Evolutionary conservation across 2,797 vertebrate genomes (phyloP), one percentile per base, ranked within the genome.

Genomic region (Paedocypris micromegethes): DNA sequence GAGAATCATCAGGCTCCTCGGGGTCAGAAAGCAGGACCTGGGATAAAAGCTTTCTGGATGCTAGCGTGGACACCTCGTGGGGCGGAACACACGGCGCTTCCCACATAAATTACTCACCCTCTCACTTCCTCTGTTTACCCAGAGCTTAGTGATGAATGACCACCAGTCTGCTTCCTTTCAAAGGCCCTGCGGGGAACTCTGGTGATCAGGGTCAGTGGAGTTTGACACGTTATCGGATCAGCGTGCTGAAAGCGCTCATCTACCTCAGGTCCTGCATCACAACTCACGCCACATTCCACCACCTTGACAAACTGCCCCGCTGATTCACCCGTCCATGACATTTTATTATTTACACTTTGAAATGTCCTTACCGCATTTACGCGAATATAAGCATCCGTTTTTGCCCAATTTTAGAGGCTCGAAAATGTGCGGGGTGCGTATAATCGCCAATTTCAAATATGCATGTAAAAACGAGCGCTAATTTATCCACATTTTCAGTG

Each of bases 41-140:
- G 50, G 73, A 68, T 68, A 77, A 74, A 62, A 50, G 57, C 60
- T n/a, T 76, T 72, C 68, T 55, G 9, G 65, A 61, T 41, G 66
- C 65, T 71, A 66, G 61, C 68, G 50, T 75, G 72, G 74, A 74
- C 68, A 77, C 69, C 64, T 59, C 40, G 23, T 38, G 2, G 59
- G 5, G 7, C 51, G 66, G 50, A 52, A 64, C 64, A 75, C 69
- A 74, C 74, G 61, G 53, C 53, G 5, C 68, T 77, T 73, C 75
- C 77, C 73, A 74, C 75, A 77, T 80, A 74, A 78, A 80, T 82
- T 75, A 80, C 70, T 72, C 74, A 70, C 70, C 64, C 69, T 77
- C 73, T 75, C 68, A 61, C 63, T 74, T 75, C 66, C 66, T 74
- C 70, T 77, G 74, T 80, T 78, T 77, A 77, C 70, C 58, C 54